Percentiles rank a stretch among this genome's conserved stretches.
Conservation (phyloP, 2,888 invertebrate species). For the Lithophane semibrunnea region DNA sequence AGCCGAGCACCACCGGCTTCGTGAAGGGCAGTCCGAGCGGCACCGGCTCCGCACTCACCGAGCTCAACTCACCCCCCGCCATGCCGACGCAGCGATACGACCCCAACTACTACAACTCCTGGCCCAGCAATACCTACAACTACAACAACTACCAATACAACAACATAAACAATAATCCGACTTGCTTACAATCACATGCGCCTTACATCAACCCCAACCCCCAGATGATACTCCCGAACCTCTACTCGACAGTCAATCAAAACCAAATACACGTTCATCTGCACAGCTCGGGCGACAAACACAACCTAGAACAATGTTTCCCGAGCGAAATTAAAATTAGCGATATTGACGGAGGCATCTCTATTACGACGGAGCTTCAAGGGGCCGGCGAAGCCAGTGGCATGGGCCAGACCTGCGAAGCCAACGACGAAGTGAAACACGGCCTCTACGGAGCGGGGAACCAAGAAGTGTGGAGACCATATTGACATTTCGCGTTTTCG, state of each 20-base stretch:
- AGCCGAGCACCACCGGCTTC: conserved; percentile 80
- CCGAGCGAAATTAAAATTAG: conserved; percentile 91
- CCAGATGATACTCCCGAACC: conserved; percentile 94
- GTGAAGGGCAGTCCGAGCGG: conserved; percentile 83
- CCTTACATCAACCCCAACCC: conserved; percentile 91
- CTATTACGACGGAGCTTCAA: conserved; percentile 88
- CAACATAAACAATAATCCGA: conserved; percentile 89
- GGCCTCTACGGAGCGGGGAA: conserved; percentile 81
- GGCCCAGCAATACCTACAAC: conserved; percentile 92
- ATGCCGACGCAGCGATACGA: conserved; percentile 86
- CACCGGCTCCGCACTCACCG: conserved; percentile 83
- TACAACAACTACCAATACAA: conserved; percentile 94
- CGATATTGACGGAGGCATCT: conserved; percentile 90
- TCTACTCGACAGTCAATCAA: conserved; percentile 96
- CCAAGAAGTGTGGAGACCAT: conserved; percentile 94
- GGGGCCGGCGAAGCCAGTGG: conserved; percentile 87
- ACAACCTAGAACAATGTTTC: conserved; percentile 92
- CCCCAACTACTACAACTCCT: conserved; percentile 91
- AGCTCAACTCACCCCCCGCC: conserved; percentile 82
- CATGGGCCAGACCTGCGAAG: conserved; percentile 88
- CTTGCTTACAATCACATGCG: conserved; percentile 89
- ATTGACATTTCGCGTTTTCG: conserved; percentile 86
- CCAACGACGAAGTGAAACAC: conserved; percentile 89
- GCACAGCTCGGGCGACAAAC: conserved; percentile 92
- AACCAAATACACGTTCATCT: conserved; percentile 96